Percentiles rank a stretch among this genome's conserved stretches.
Conservation (phyloP, 2,888 invertebrate genomes). For the Lamproptera curius region DNA sequence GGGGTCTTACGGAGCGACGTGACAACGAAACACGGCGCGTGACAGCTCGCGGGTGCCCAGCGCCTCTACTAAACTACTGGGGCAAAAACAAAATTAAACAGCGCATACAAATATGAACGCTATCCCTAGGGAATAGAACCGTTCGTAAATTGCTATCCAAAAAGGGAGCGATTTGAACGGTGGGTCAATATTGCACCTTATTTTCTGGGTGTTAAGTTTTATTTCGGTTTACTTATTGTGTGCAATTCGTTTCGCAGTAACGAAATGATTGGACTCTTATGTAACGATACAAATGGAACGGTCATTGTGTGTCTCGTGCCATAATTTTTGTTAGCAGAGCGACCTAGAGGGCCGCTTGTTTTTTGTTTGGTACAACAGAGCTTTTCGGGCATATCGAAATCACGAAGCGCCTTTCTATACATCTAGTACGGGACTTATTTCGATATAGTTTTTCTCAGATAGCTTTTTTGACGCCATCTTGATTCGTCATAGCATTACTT, state of each 20-base stretch:
- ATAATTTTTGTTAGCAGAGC: constrained; percentile 52
- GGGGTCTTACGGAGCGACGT: constrained; percentile 22
- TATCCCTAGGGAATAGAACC: constrained; percentile 7
- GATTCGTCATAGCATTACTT: not conserved
- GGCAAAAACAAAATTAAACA: constrained; percentile 38
- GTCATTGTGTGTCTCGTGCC: constrained; percentile 73
- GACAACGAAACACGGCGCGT: constrained; percentile 60
- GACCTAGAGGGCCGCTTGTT: constrained; percentile 37
- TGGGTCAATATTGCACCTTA: constrained; percentile 24
- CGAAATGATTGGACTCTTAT: constrained; percentile 58
- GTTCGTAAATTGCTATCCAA: constrained; percentile 2
- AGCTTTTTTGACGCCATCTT: not conserved
- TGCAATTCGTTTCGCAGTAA: constrained; percentile 49
- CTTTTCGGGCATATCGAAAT: constrained; percentile 52
- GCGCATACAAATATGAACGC: constrained; percentile 29
- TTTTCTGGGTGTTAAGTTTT: not conserved
- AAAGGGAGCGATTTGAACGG: not conserved
- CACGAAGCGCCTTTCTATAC: constrained; percentile 47
- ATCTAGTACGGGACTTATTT: constrained; percentile 22
- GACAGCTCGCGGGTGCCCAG: constrained; percentile 69
- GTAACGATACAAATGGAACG: constrained; percentile 61
- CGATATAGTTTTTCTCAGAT: constrained; percentile 10
- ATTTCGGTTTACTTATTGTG: constrained; percentile 20
- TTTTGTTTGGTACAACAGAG: constrained; percentile 38
- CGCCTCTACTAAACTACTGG: constrained; percentile 41